Conservation (phyloP, 2,888 invertebrate genomes). For the Drosophila phalerata region DNA sequence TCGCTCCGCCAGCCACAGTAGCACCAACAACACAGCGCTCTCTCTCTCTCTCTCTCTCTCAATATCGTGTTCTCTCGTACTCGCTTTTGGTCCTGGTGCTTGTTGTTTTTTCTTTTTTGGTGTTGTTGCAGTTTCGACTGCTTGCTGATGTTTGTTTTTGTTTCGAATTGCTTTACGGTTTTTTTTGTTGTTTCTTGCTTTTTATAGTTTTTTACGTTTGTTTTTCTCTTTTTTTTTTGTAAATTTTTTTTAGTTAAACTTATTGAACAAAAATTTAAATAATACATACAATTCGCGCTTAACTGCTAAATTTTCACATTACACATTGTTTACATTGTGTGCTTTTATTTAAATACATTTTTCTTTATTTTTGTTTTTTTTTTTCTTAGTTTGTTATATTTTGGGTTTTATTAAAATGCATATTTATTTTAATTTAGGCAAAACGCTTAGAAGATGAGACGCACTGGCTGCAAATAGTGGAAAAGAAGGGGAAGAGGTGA, state of each 20-base stretch:
- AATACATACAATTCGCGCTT: constrained; percentile 76
- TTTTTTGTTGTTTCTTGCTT: constrained; percentile 33
- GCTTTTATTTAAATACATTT: constrained; percentile 19
- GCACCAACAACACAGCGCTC: constrained; percentile 41
- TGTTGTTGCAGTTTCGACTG: constrained; percentile 24
- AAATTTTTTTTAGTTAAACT: constrained; percentile 44
- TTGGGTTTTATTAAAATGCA: constrained; percentile 53
- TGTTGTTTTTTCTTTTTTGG: constrained; percentile 22
- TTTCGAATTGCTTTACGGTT: constrained; percentile 27
- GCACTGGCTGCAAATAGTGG: constrained; percentile 60
- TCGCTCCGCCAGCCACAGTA: constrained; percentile 9
- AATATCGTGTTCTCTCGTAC: constrained; percentile 12
- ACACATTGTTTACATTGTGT: constrained; percentile 72
- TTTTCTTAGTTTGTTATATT: constrained; percentile 26
- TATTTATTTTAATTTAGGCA: constrained; percentile 43
- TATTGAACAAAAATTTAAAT: constrained; percentile 74
- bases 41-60: neutral
- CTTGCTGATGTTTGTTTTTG: constrained; percentile 17
- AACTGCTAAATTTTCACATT: constrained; percentile 72
- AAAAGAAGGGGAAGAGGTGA: constrained; percentile 23
- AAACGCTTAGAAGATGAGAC: constrained; percentile 48
- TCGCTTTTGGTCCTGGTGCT: constrained; percentile 35
- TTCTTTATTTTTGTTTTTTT: constrained; percentile 24
- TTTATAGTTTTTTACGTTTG: constrained; percentile 24
- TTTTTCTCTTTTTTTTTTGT: constrained; percentile 25